A percentile compares a stretch with the other conserved stretches of the same genome.
phyloP scores from a whole-genome alignment of 2,797 vertebrate species.

The Spondyliosoma cantharus region DNA sequence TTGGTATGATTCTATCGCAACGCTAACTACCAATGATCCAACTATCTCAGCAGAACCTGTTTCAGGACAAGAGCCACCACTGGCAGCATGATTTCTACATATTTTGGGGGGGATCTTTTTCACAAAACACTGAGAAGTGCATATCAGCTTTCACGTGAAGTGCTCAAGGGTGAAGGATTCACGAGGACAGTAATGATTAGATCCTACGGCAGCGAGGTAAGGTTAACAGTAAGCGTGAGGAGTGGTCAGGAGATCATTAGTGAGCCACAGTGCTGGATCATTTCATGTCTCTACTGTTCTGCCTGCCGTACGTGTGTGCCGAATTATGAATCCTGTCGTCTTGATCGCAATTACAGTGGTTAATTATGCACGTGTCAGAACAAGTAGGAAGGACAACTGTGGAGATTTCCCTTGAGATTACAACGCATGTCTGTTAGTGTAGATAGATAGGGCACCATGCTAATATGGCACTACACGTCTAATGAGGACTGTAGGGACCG shows the following conservation, averaged over 20 bases:
- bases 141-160: slow-evolving; percentile 16
- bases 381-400: slow-evolving; percentile 53
- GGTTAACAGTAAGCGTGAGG: not conserved
- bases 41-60: too few relatives aligned
- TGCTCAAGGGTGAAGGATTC: not conserved
- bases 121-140: slow-evolving; percentile 13
- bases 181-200: not conserved
- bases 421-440: slow-evolving; percentile 19
- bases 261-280: not conserved
- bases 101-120: not conserved
- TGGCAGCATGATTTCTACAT: not conserved
- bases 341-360: slow-evolving; percentile 53
- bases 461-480: slow-evolving; percentile 41
- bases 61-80: too few relatives aligned
- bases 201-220: not conserved
- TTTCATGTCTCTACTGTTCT: slow-evolving; percentile 2
- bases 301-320: slow-evolving; percentile 5
- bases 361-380: slow-evolving; percentile 58
- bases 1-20: too few relatives aligned
- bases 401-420: slow-evolving; percentile 51
- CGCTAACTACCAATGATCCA: not conserved
- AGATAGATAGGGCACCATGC: slow-evolving; percentile 7
- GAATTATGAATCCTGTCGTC: slow-evolving; percentile 50
- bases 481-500: slow-evolving; percentile 64
- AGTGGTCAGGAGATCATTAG: slow-evolving; percentile 14